These are phyloP conservation scores for Hucho hucho DNA, from an alignment of 2,113 vertebrate species.

Conservation along the genomic window DNA sequence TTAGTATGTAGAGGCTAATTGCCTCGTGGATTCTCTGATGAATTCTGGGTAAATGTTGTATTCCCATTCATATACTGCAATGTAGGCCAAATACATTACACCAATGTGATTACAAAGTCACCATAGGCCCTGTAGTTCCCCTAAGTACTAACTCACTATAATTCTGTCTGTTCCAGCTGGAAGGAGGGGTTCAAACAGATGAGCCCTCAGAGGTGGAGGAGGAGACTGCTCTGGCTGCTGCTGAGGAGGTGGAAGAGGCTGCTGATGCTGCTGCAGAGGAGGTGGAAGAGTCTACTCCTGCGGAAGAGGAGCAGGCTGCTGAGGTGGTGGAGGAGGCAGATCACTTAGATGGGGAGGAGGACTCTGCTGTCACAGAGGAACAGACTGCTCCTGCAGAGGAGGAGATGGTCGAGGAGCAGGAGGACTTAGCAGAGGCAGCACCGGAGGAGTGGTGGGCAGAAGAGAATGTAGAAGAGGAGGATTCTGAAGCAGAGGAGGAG, in stretches of 20 bases:
- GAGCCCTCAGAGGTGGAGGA: neutral
- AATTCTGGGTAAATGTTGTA: conserved; percentile 4
- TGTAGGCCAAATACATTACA: neutral
- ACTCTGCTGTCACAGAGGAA: neutral
- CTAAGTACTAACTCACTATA: neutral
- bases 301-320: neutral
- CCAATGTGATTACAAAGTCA: neutral
- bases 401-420: conserved; percentile 17
- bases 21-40: conserved; percentile 26
- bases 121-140: neutral
- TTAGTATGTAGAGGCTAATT: conserved; percentile 51
- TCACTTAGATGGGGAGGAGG: conserved; percentile 28
- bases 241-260: neutral
- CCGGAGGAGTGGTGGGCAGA: neutral
- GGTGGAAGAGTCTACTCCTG: no score
- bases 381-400: neutral
- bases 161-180: neutral
- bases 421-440: neutral
- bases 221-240: conserved; percentile 21
- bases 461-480: neutral
- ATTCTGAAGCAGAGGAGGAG: conserved; percentile 4
- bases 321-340: neutral
- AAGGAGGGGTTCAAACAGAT: neutral
- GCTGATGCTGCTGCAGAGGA: neutral
- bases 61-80: neutral